Percentiles rank a stretch among this genome's conserved stretches.
These are phyloP conservation scores for Apotomis capreana DNA, from an alignment of 2,888 invertebrate species.

Conservation along the genomic window DNA sequence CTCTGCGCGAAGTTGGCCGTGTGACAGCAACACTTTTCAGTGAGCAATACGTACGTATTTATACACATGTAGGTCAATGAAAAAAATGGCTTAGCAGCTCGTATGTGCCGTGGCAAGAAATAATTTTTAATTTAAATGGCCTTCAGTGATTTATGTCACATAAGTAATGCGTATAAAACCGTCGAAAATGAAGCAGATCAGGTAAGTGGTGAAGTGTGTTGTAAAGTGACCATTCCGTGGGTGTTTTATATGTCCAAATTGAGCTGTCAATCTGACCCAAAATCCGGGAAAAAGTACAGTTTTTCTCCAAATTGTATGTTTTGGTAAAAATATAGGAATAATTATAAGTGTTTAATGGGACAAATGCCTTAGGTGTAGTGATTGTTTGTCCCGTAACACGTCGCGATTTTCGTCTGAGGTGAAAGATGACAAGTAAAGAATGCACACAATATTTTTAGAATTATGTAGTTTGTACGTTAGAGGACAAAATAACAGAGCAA, in stretches of 20 bases:
- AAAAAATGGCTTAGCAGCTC: constrained; percentile 82
- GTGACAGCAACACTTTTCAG: constrained; percentile 73
- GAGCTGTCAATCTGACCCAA: constrained; percentile 79
- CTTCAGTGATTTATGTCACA: constrained; percentile 83
- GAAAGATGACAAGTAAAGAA: constrained; percentile 75
- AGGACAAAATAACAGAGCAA: constrained; percentile 75
- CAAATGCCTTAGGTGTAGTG: constrained; percentile 18
- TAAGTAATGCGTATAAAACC: constrained; percentile 80
- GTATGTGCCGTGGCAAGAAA: constrained; percentile 81
- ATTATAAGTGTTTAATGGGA: constrained; percentile 43
- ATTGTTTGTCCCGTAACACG: constrained; percentile 36
- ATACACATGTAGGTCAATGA: constrained; percentile 83
- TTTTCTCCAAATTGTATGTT: constrained; percentile 58
- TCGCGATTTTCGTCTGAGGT: constrained; percentile 53
- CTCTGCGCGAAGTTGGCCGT: constrained; percentile 42
- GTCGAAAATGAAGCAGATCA: constrained; percentile 81
- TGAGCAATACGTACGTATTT: constrained; percentile 74
- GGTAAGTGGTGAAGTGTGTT: constrained; percentile 69
- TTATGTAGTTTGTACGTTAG: constrained; percentile 75
- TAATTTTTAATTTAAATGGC: constrained; percentile 83
- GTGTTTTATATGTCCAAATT: constrained; percentile 75
- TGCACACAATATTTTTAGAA: constrained; percentile 82
- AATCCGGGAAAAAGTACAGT: constrained; percentile 70
- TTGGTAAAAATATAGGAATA: constrained; percentile 43
- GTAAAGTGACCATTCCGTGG: constrained; percentile 68